Evolutionary conservation across 2,113 vertebrate genomes (phyloP), one percentile per base, ranked within the genome.

Genomic region (Boleophthalmus pectinirostris): DNA sequence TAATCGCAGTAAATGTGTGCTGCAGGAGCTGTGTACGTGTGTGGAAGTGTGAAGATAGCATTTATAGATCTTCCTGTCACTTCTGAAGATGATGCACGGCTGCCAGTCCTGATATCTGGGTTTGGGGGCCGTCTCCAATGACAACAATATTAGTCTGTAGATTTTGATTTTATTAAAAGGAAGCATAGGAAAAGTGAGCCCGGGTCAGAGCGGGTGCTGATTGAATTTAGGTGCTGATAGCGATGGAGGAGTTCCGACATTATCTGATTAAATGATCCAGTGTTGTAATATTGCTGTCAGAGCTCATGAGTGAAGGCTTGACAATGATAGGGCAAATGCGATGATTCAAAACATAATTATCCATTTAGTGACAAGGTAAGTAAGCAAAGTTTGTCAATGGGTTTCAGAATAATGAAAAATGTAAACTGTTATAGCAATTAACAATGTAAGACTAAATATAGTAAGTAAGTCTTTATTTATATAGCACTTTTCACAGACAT

Each of bases 221-320:
- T 91, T 79, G 3, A 45, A 82, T 90, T 81, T 68, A 0, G 6
- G 25, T 15, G 47, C 51, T 46, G 68, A 89, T 82, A 49, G 45
- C 60, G 67, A 87, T 83, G 76, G 23, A 68, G 14, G 65, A 73
- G 78, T 89, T 90, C 87, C 78, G 43, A 72, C 77, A 51, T 81
- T 69, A 82, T 79, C 20, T 53, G 56, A 79, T 85, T 82, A 87
- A 80, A 84, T 15, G 56, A 25, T 84, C 70, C 47, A 38, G 3
- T 18, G 20, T 74, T 12, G 33, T 54, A 73, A 70, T 69, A 69
- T 73, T 56, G 69, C 58, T 51, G 29, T 85, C 70, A 72, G 69
- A 23, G 65, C 43, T 0, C 43, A 10, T 43, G 8, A 63, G 69
- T 35, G 54, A 24, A 57, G 18, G 9, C 51, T 10, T 54, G 51